phyloP scores from a whole-genome alignment of 1,140 invertebrate species.

The Cydia pomonella region DNA sequence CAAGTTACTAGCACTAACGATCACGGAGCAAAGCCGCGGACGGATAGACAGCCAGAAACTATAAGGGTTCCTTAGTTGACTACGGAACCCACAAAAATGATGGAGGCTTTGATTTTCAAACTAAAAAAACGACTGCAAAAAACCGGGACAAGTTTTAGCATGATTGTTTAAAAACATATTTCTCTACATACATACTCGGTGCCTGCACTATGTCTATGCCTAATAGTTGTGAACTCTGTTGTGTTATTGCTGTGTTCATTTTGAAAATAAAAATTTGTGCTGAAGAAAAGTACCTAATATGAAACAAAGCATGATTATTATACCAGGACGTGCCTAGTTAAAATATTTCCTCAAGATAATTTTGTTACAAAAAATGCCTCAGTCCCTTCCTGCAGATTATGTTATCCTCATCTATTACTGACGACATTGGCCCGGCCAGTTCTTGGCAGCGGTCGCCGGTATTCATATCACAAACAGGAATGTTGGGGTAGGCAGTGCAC shows the following conservation, averaged over 20 bases:
- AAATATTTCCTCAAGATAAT: not conserved
- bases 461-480: slow-evolving; percentile 17
- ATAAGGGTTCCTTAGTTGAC: too few species aligned
- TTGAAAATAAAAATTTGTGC: too few species aligned
- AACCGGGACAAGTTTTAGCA: not conserved
- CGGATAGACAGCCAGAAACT: too few species aligned
- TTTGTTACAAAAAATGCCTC: not conserved
- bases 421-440: not conserved
- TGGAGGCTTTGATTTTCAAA: not conserved
- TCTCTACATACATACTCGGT: too few species aligned
- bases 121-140: not conserved
- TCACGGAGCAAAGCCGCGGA: too few species aligned
- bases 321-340: not conserved
- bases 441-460: slow-evolving; percentile 4
- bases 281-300: too few species aligned
- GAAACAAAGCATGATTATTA: not conserved
- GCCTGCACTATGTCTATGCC: too few species aligned
- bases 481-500: slow-evolving; percentile 7
- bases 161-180: too few species aligned
- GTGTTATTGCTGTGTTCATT: too few species aligned
- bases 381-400: not conserved
- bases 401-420: slow-evolving; percentile 14
- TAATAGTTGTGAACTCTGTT: too few species aligned
- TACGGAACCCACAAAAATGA: too few species aligned
- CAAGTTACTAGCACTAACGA: too few species aligned